Base-by-base conservation (phyloP, 92 coral and sea anemone genomes). In the Epizoanthus illoricatus region DNA sequence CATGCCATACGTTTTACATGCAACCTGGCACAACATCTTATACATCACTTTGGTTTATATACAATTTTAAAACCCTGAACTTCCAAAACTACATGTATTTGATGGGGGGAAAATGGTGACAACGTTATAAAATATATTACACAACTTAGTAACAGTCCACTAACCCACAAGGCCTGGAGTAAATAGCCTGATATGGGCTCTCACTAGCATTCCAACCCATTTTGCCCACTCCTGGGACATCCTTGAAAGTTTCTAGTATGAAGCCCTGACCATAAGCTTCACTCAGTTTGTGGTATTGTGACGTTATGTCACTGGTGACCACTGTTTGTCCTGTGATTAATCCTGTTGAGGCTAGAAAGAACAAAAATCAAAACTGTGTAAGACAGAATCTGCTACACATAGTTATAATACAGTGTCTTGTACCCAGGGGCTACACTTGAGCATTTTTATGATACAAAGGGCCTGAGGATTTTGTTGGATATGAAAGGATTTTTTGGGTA, bases 191-290 rank as follows among this genome's bases (percentile, higher is more conserved):
- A 80, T 71, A 96, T 5, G 99, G 99, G 15, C 91, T 91, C 66
- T 94, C 94, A 42, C 88, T 91, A 17, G 99, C 90, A 91, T 91
- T 96, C 99, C 99, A 96, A 1, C 99, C 99, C 4, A 92, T 93
- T 79, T 96, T 96, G 5, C 94, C 96, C 68, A 96, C 90, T 43
- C 99, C 99, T 58, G 99, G 99, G 42, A 93, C 92, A 72, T 87
- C 91, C 80, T 96, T 93, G 55, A 96, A 96, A 58, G 97, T 90
- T 15, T 87, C 93, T 58, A 96, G 86, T 57, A 93, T 59, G 81
- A 92, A 96, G n/a, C 99, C 99, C 80, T 93, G 94, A 41, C 83
- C 86, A 76, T 96, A 96, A 23, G 97, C 96, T 33, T 81, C 84
- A 80, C 90, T 86, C 62, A 96, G 89, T 61, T 96, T 90, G 69